A percentile compares a stretch with the other conserved stretches of the same genome.
Conservation (phyloP, 1,140 invertebrate species). For the Drosophila chauvacae region DNA sequence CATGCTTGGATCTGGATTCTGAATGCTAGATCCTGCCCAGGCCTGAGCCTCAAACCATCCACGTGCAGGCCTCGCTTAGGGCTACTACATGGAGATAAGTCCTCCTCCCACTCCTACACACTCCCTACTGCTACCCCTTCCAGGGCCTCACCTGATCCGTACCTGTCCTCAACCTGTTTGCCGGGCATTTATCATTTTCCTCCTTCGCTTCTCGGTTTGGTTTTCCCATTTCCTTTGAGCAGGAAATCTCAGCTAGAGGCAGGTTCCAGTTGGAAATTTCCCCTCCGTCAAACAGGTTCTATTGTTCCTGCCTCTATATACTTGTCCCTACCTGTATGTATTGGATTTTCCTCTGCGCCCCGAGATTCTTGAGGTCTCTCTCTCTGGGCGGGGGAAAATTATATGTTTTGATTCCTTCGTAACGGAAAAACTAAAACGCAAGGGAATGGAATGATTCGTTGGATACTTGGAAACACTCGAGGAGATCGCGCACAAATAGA, state of each 20-base stretch:
- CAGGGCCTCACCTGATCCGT: constrained; percentile 20
- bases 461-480: constrained; percentile 42
- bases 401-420: constrained; percentile 77
- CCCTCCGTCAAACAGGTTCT: constrained; percentile 77
- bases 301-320: constrained; percentile 45
- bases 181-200: constrained; percentile 75
- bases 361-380: constrained; percentile 48
- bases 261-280: constrained; percentile 75
- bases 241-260: constrained; percentile 67
- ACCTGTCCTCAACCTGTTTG: constrained; percentile 79
- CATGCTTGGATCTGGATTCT: constrained; percentile 33
- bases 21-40: constrained; percentile 9
- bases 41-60: constrained; percentile 24
- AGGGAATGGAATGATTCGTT: constrained; percentile 17
- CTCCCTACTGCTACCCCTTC: constrained; percentile 19
- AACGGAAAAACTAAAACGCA: constrained; percentile 73
- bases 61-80: constrained; percentile 74
- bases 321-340: constrained; percentile 44
- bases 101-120: constrained; percentile 2
- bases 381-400: constrained; percentile 55
- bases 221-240: constrained; percentile 71
- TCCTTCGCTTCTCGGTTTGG: constrained; percentile 58
- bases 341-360: constrained; percentile 70
- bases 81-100: constrained; percentile 58
- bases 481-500: constrained; percentile 59